A percentile compares a stretch with the other conserved stretches of the same genome.
These are phyloP conservation scores for Hexactinellida sp. DNA, from an alignment of 37 sponge, comb jelly and placozoan species.

Conservation along the genomic window DNA sequence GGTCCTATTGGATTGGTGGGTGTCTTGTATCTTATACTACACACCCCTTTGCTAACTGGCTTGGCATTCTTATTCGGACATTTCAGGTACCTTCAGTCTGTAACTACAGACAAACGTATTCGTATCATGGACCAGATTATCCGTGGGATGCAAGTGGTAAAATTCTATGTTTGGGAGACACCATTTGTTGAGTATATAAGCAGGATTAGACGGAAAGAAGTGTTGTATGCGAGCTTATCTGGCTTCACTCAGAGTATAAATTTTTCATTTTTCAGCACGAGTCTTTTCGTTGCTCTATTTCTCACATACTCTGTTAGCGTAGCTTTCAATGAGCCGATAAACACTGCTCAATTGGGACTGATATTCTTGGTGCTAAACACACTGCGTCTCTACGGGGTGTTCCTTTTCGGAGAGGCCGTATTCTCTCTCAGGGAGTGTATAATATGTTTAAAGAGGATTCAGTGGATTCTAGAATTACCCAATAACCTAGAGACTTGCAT, in stretches of 20 bases:
- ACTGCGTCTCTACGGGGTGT: background rate
- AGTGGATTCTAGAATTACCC: background rate
- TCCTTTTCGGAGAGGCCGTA: background rate
- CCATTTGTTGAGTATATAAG: background rate
- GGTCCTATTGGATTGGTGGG: background rate
- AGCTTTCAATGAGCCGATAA: background rate
- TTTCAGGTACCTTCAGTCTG: background rate
- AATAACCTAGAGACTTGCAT: background rate
- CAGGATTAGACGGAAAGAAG: background rate
- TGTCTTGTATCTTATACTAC: background rate
- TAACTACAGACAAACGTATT: background rate
- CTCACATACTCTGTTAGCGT: background rate
- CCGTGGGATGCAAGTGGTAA: background rate
- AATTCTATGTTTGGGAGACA: conserved; percentile 9
- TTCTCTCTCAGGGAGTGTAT: background rate
- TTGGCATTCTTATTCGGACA: background rate
- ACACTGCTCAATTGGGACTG: background rate
- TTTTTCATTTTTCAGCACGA: background rate
- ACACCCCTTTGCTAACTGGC: background rate
- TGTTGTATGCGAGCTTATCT: background rate
- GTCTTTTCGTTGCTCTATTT: background rate
- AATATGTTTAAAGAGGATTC: background rate
- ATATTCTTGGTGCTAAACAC: background rate
- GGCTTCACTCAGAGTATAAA: background rate
- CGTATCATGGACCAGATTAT: background rate